Conservation (phyloP, 2,797 vertebrate genomes). For the Enteromius unitaeniatus region DNA sequence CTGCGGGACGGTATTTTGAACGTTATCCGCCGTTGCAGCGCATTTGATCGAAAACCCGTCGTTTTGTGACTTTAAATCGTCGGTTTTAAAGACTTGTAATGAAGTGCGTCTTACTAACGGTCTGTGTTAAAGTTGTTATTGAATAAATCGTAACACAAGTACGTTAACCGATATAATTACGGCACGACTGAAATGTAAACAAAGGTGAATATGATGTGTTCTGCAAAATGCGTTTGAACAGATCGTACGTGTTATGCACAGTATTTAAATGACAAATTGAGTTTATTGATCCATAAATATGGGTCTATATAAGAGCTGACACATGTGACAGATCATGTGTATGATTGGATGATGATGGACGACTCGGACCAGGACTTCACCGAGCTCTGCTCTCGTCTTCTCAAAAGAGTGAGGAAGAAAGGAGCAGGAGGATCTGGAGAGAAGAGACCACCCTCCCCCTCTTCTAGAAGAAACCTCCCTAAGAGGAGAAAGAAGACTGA, state of each 20-base stretch:
- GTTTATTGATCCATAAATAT: background rate
- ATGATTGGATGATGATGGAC: conserved; percentile 77
- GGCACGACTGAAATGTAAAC: conserved; percentile 1
- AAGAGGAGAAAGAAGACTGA: conserved; percentile 61
- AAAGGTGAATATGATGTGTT: background rate
- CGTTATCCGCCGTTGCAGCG: background rate
- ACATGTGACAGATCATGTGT: conserved; percentile 6
- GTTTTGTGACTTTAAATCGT: background rate
- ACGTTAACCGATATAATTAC: background rate
- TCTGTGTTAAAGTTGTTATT: background rate
- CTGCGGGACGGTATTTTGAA: conserved; percentile 47
- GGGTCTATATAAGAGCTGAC: background rate
- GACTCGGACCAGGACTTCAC: conserved; percentile 92
- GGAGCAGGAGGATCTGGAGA: conserved; percentile 58
- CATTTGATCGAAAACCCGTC: background rate
- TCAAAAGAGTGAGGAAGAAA: conserved; percentile 82
- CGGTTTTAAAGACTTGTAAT: background rate
- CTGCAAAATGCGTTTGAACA: background rate
- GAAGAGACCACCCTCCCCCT: conserved; percentile 36
- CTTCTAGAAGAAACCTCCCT: conserved; percentile 32
- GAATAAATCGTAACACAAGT: background rate
- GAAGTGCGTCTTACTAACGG: background rate
- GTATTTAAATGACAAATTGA: background rate
- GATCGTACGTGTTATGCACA: background rate
- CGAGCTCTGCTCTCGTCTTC: conserved; percentile 83